Percentiles rank a stretch among this genome's conserved stretches.
Conservation (phyloP, 2,888 invertebrate genomes). For the Pinctada fucata region DNA sequence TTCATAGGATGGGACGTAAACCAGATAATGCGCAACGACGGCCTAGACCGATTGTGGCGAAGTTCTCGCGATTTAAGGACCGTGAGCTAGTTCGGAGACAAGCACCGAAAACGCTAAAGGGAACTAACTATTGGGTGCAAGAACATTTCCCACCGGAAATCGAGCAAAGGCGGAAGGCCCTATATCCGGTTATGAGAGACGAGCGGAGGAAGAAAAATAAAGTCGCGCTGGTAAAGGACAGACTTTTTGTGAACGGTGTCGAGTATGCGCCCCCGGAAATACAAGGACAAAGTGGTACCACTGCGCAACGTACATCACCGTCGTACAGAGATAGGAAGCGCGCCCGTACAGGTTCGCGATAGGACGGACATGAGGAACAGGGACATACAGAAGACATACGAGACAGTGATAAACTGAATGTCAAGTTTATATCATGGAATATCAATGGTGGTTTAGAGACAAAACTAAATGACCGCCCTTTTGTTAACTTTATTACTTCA, state of each 20-base stretch:
- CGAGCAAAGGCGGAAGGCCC: too few relatives aligned
- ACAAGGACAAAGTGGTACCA: not conserved
- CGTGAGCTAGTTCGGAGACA: too few relatives aligned
- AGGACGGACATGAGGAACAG: constrained; percentile 6
- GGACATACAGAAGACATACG: not conserved
- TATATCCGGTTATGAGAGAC: too few relatives aligned
- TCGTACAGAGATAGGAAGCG: not conserved
- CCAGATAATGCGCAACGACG: constrained; percentile 25
- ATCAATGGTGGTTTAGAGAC: too few relatives aligned
- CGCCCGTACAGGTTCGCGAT: not conserved
- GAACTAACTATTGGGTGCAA: constrained; percentile 24
- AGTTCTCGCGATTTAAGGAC: too few relatives aligned
- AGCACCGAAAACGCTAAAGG: constrained; percentile 31
- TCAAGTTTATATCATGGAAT: too few relatives aligned
- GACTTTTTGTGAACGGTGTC: constrained; percentile 9
- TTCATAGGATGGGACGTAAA: constrained; percentile 27
- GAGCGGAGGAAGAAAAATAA: constrained; percentile 12
- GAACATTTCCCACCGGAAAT: too few relatives aligned
- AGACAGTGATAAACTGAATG: not conserved
- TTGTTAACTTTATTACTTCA: too few relatives aligned
- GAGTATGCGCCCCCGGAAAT: not conserved
- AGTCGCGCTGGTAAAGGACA: constrained; percentile 5
- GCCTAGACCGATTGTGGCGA: too few relatives aligned
- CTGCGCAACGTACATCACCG: not conserved
- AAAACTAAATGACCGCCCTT: too few relatives aligned